Conservation (phyloP, 2,113 vertebrate genomes). For the Aspiorhynchus laticeps region DNA sequence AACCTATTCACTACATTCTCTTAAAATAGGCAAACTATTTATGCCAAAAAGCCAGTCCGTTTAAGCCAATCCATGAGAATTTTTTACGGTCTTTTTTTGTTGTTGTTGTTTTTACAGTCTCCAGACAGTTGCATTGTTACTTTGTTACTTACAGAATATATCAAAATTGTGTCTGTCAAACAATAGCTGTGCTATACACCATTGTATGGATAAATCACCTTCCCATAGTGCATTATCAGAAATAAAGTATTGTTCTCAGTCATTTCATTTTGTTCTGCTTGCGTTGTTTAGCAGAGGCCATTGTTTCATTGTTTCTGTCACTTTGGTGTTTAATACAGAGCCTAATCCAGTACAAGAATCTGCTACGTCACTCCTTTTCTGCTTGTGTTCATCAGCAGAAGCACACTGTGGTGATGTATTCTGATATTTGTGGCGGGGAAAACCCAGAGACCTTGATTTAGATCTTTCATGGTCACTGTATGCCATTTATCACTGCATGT, state of each 20-base stretch:
- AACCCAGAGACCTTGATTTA: constrained; percentile 15
- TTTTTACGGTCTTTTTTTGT: background rate
- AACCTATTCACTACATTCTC: too few species aligned
- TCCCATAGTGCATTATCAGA: background rate
- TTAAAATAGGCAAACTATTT: too few species aligned
- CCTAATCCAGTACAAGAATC: background rate
- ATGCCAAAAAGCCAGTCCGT: too few species aligned
- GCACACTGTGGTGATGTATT: background rate
- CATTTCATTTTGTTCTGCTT: constrained; percentile 28
- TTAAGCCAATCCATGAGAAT: too few species aligned
- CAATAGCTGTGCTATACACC: constrained; percentile 8
- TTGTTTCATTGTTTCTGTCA: constrained; percentile 15
- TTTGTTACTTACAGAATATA: background rate
- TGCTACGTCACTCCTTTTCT: background rate
- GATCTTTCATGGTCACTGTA: background rate
- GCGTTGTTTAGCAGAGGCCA: constrained; percentile 17
- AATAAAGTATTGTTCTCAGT: constrained; percentile 37
- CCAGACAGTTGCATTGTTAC: background rate
- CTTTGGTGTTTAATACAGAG: background rate
- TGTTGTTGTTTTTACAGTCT: background rate
- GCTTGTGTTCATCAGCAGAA: background rate
- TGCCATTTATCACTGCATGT: constrained; percentile 30
- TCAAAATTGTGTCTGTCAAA: background rate
- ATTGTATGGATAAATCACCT: background rate
- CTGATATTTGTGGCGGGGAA: constrained; percentile 22